Evolutionary conservation across 2,113 vertebrate genomes (phyloP), one percentile per base, ranked within the genome.

Genomic region (Seriola quinqueradiata): DNA sequence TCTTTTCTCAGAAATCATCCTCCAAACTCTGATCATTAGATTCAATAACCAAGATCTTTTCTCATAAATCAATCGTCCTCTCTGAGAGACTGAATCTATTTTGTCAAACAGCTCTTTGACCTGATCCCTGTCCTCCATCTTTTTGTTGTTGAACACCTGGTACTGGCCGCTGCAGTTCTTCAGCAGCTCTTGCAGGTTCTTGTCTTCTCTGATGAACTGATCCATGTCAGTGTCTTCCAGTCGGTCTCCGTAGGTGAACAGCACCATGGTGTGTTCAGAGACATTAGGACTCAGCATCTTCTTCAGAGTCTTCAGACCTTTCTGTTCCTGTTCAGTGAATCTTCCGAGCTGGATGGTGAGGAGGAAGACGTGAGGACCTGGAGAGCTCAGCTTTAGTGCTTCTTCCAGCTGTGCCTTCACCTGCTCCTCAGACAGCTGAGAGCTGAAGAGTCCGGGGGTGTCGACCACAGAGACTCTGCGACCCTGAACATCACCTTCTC

Each of bases 201-300:
- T 0, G 8, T 83, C 61, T 2, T 19, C 36, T 59, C 3, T 14
- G 21, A 78, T 28, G 13, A 83, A 54, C 61, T 67, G 6, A 4
- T 34, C 4, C 0, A 71, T 66, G 34, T 34, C 21, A 2, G 16
- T 38, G 54, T 60, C 36, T 17, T 77, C 28, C 69, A 78, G 75
- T 25, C 16, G 10, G 10, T 83, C 81, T 60, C 81, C 69, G 5
- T 73, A 83, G 55, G 68, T 83, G 60, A 83, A 83, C 44, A 77
- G 36, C 7, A 83, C 10, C 44, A 78, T 54, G 69, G 42, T 73
- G 36, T 46, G 17, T 52, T 73, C 32, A 46, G 23, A 54, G 14
- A 83, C 55, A 8, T 52, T 11, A 14, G 34, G 3, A 54, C 36
- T 19, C 75, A 83, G 69, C 12, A 68, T 61, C 0, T 5, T 34